Percentiles rank a stretch among this genome's conserved stretches.
phyloP scores from a whole-genome alignment of 1,140 invertebrate genomes.

The Melitaea cinxia region DNA sequence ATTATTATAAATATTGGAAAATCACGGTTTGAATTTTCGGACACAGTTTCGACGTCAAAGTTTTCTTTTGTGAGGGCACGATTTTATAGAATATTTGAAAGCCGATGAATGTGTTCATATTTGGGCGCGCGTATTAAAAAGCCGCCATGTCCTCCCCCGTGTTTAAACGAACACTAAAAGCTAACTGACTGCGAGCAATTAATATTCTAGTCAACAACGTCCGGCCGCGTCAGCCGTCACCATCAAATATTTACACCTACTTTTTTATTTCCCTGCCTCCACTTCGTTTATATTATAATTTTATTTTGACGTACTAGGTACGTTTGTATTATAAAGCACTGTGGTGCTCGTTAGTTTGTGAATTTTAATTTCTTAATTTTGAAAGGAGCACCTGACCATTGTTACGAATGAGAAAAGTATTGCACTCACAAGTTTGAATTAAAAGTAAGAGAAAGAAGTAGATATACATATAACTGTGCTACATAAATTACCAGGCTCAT shows the following conservation, averaged over 20 bases:
- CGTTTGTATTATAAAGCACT: conserved; percentile 13
- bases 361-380: conserved; percentile 26
- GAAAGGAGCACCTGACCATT: conserved; percentile 14
- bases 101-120: conserved; percentile 2
- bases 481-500: neutral
- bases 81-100: neutral
- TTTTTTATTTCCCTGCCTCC: conserved; percentile 47
- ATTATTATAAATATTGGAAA: neutral
- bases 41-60: neutral
- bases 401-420: conserved; percentile 11
- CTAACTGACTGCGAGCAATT: conserved; percentile 46
- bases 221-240: conserved; percentile 46
- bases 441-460: conserved; percentile 5
- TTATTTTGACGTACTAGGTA: neutral
- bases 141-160: conserved; percentile 11
- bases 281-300: conserved; percentile 33
- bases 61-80: neutral
- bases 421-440: conserved; percentile 10
- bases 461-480: neutral
- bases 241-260: conserved; percentile 57
- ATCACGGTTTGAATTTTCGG: neutral
- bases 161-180: conserved; percentile 37
- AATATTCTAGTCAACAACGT: conserved; percentile 53
- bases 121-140: conserved; percentile 22
- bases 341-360: conserved; percentile 22